A percentile compares a stretch with the other conserved stretches of the same genome.
Conservation (phyloP, 1,140 invertebrate genomes). For the Neuroterus valhalla region DNA sequence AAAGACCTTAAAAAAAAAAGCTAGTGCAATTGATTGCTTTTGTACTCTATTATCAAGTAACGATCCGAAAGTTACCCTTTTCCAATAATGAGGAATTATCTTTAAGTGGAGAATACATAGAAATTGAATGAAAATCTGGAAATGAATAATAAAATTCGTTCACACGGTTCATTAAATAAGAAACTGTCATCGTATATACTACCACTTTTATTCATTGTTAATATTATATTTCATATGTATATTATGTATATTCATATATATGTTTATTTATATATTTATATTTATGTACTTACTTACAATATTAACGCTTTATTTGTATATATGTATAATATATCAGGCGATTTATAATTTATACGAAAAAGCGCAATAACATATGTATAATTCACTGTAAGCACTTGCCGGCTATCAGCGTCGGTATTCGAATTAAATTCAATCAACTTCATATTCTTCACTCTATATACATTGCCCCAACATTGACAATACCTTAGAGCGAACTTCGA, state of each 20-base stretch:
- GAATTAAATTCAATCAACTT: conserved; percentile 2
- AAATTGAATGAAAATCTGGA: no score
- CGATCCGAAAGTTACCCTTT: no score
- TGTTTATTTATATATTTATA: conserved; percentile 59
- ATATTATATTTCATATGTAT: conserved; percentile 63
- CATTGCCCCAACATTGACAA: conserved; percentile 17
- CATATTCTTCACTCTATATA: not conserved
- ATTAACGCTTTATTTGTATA: conserved; percentile 60
- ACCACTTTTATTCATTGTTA: conserved; percentile 63
- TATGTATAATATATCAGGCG: conserved; percentile 59
- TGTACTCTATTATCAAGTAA: no score
- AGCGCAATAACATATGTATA: conserved; percentile 62
- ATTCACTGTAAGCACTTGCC: conserved; percentile 49
- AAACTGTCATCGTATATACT: conserved; percentile 15
- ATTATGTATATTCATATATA: conserved; percentile 60
- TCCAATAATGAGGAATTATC: no score
- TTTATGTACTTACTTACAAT: conserved; percentile 57
- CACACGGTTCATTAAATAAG: conserved; percentile 33
- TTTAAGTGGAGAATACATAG: no score
- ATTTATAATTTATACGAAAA: conserved; percentile 67
- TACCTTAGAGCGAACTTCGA: not conserved
- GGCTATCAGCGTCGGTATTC: conserved; percentile 17
- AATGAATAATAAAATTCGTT: not conserved
- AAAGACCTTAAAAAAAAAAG: no score
- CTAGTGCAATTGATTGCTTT: no score